A percentile compares a stretch with the other conserved stretches of the same genome.
Evolutionary conservation across 2,797 vertebrate genomes (phyloP).

Genomic region (Peromyscus aztecus): DNA sequence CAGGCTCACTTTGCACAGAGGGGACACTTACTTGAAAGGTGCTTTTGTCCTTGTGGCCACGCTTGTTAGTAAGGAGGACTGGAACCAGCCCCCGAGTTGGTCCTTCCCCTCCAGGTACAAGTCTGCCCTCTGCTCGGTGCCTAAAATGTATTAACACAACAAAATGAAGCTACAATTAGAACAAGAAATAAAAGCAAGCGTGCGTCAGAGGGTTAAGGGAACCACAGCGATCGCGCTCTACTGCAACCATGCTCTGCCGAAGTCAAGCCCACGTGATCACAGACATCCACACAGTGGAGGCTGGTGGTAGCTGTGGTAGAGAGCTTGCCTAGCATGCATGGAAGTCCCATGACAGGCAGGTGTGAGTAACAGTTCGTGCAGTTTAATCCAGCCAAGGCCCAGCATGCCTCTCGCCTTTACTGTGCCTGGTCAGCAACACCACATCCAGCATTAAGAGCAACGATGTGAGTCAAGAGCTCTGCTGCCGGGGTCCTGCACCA

Average conservation of each 20-base stretch:
- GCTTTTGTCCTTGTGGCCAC: conserved; percentile 93
- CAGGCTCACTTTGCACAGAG: rapidly evolving
- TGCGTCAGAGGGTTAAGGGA: neutral
- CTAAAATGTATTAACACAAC: conserved; percentile 82
- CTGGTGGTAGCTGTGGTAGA: neutral
- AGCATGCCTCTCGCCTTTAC: neutral
- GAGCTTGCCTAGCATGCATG: neutral
- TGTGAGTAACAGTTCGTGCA: neutral
- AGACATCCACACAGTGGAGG: too few relatives aligned
- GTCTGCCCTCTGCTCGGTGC: conserved; percentile 92
- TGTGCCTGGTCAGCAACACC: neutral
- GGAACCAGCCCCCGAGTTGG: conserved; percentile 98
- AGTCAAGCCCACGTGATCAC: neutral
- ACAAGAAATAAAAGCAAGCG: neutral
- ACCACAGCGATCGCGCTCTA: neutral
- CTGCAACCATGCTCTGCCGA: neutral
- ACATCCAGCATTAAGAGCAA: neutral
- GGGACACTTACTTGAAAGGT: conserved; percentile 93
- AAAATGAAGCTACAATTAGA: neutral
- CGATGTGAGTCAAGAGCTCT: neutral
- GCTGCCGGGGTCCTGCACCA: neutral
- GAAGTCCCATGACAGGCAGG: neutral
- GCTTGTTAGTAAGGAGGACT: conserved; percentile 97
- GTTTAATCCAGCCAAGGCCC: too few relatives aligned
- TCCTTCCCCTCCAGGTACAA: conserved; percentile 96